Evolutionary conservation across 2,888 invertebrate species (phyloP).

Genomic region (Brachypalpus laphriformis): DNA sequence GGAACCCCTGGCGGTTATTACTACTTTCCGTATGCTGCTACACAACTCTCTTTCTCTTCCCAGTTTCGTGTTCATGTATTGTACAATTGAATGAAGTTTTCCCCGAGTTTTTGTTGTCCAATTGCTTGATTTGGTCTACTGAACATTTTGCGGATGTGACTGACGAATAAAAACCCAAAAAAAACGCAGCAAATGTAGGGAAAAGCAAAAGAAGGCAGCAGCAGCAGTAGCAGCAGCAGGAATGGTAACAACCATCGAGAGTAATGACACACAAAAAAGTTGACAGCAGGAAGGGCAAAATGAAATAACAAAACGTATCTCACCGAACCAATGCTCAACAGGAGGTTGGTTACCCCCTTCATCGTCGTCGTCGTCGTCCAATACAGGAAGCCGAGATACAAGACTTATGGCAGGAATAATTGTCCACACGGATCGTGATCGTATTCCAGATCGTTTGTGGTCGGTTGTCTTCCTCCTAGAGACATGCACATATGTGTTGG

Average conservation of each 20-base stretch:
- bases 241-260: slow-evolving; percentile 36
- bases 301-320: slow-evolving; percentile 22
- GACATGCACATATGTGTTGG: not conserved
- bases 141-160: slow-evolving; percentile 69
- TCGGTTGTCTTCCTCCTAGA: not conserved
- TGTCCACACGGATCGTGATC: slow-evolving; percentile 44
- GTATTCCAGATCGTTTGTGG: slow-evolving; percentile 24
- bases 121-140: slow-evolving; percentile 66
- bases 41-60: not conserved
- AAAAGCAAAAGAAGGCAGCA: slow-evolving; percentile 37
- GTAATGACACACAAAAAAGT: slow-evolving; percentile 40
- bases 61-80: not conserved
- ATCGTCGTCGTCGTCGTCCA: not conserved
- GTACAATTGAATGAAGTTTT: too few species aligned
- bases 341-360: not conserved
- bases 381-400: slow-evolving; percentile 27
- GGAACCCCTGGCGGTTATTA: not conserved
- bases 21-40: not conserved
- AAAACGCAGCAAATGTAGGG: slow-evolving; percentile 21
- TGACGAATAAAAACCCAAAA: slow-evolving; percentile 44
- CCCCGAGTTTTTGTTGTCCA: not conserved
- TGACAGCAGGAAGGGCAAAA: slow-evolving; percentile 1
- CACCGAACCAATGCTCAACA: not conserved
- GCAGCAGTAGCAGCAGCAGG: not conserved
- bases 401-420: slow-evolving; percentile 35